These are phyloP conservation scores for Acromyrmex heyeri DNA, from an alignment of 1,140 invertebrate genomes.

Conservation along the genomic window DNA sequence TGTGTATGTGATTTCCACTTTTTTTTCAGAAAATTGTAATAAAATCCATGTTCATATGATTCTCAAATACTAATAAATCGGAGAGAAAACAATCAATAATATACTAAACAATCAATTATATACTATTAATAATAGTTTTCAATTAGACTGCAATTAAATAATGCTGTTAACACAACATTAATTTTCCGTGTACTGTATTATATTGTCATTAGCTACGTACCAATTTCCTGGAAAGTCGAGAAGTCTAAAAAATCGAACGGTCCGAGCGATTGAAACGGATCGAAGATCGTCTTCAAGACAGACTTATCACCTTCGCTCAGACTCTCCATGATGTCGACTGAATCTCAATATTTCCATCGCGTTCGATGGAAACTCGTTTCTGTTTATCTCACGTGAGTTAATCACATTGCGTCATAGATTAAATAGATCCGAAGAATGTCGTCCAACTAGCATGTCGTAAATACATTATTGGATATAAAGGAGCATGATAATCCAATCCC, in stretches of 20 bases:
- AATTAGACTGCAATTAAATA: too few relatives aligned
- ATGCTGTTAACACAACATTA: too few relatives aligned
- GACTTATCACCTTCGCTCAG: constrained; percentile 85
- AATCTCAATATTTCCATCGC: constrained; percentile 21
- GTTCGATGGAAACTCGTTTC: constrained; percentile 39
- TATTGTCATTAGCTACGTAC: constrained; percentile 21
- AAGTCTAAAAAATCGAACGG: constrained; percentile 36
- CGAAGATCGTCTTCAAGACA: constrained; percentile 88
- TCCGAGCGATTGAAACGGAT: constrained; percentile 86
- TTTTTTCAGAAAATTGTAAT: too few relatives aligned
- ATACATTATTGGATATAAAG: too few relatives aligned
- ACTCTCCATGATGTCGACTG: constrained; percentile 72
- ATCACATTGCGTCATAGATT: constrained; percentile 60
- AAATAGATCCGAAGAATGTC: constrained; percentile 54
- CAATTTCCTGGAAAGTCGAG: constrained; percentile 33
- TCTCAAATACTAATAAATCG: too few relatives aligned
- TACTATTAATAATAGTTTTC: too few relatives aligned
- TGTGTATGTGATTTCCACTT: too few relatives aligned
- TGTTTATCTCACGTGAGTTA: constrained; percentile 51
- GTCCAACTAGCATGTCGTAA: not conserved
- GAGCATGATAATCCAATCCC: too few relatives aligned
- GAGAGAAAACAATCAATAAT: too few relatives aligned
- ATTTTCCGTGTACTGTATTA: too few relatives aligned
- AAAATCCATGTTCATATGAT: too few relatives aligned
- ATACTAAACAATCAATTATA: too few relatives aligned